Evolutionary conservation across 2,797 vertebrate genomes (phyloP).

Genomic region (Pelodytes ibericus): DNA sequence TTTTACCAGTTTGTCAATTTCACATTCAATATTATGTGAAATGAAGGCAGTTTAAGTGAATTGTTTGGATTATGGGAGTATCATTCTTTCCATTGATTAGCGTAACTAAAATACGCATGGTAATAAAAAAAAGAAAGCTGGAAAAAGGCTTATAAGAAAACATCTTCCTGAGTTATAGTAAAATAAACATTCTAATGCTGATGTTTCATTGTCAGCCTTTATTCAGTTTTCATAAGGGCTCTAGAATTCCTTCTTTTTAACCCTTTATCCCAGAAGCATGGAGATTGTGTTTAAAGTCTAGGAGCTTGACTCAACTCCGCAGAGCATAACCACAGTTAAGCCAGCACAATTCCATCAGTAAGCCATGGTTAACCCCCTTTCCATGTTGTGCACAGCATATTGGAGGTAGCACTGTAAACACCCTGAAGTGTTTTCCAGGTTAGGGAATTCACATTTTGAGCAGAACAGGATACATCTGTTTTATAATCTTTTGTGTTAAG

Average conservation of each 20-base stretch:
- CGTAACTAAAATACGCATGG: conserved; percentile 39
- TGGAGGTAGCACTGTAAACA: no score
- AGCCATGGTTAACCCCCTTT: neutral
- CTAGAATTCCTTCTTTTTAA: neutral
- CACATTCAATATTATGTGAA: conserved; percentile 51
- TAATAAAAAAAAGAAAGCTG: conserved; percentile 28
- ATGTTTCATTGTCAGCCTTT: neutral
- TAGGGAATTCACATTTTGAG: neutral
- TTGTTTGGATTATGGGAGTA: conserved; percentile 45
- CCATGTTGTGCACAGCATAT: neutral
- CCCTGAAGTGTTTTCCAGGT: neutral
- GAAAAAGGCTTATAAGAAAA: neutral
- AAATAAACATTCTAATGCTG: neutral
- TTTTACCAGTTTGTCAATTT: conserved; percentile 53
- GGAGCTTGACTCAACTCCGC: no score
- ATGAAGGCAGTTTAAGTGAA: conserved; percentile 50
- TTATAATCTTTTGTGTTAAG: neutral
- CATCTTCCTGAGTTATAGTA: neutral
- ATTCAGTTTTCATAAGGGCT: neutral
- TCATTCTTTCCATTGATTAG: conserved; percentile 49
- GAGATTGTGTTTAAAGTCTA: neutral
- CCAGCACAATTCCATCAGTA: neutral
- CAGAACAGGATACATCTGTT: neutral
- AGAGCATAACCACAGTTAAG: neutral
- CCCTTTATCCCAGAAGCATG: no score